Evolutionary conservation across 2,113 vertebrate genomes (phyloP).

Genomic region (Astatotilapia flaviijosephi): DNA sequence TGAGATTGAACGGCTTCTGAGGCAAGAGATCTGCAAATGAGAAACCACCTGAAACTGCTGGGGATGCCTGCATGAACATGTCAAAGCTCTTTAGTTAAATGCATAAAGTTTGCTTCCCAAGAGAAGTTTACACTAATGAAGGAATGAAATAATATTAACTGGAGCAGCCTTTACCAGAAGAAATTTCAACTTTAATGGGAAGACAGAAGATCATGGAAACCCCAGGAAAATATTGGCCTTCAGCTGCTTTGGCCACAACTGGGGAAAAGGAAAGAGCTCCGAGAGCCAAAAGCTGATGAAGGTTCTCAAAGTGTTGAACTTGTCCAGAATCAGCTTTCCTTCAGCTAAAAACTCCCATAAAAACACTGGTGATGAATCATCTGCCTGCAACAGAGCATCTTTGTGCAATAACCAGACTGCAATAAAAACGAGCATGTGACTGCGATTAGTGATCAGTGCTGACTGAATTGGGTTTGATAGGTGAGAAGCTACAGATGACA

Average conservation of each 20-base stretch:
- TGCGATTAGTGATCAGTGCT: neutral
- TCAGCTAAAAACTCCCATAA: neutral
- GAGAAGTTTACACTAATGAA: neutral
- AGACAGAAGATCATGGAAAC: neutral
- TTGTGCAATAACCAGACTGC: neutral
- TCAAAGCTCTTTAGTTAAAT: neutral
- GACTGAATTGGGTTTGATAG: neutral
- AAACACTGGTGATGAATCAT: neutral
- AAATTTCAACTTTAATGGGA: neutral
- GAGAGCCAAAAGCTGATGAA: neutral
- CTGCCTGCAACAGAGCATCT: neutral
- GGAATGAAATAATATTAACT: neutral
- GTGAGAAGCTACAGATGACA: neutral
- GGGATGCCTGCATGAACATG: neutral
- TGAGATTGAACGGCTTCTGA: neutral
- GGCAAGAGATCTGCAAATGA: neutral
- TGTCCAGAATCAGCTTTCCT: neutral
- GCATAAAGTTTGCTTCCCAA: neutral
- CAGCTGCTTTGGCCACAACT: neutral
- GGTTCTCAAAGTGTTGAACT: neutral
- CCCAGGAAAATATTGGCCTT: neutral
- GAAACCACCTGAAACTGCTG: neutral
- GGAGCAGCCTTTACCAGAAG: neutral
- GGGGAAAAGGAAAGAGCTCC: neutral
- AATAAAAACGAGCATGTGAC: neutral